phyloP scores from a whole-genome alignment of 2,113 vertebrate species.

The Phrynocephalus versicolor region DNA sequence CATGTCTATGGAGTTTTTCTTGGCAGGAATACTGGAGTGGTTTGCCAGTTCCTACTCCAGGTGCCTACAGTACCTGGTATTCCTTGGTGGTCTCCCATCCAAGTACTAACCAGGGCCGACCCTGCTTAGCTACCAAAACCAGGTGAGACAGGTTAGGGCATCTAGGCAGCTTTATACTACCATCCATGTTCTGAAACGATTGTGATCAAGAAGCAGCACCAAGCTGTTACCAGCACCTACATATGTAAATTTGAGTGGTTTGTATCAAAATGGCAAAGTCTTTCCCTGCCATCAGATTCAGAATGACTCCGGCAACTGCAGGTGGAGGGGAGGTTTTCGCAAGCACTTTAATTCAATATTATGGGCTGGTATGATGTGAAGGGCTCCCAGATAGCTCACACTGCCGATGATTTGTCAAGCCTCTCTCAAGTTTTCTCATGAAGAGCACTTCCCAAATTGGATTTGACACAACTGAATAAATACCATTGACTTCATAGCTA shows the following conservation, averaged over 20 bases:
- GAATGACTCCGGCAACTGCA: conserved; percentile 60
- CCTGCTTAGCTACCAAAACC: too few relatives aligned
- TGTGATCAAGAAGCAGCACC: too few relatives aligned
- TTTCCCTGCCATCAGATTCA: conserved; percentile 52
- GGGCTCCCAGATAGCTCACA: conserved; percentile 20
- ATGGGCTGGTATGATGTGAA: conserved; percentile 33
- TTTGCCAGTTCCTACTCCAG: too few relatives aligned
- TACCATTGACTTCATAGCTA: conserved; percentile 27
- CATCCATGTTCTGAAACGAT: too few relatives aligned
- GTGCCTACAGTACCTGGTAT: too few relatives aligned
- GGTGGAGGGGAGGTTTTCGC: conserved; percentile 57
- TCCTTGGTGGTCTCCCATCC: too few relatives aligned
- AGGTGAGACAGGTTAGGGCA: too few relatives aligned
- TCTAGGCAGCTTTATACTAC: too few relatives aligned
- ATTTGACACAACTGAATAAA: conserved; percentile 51
- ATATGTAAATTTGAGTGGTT: background rate
- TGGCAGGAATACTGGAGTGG: too few relatives aligned
- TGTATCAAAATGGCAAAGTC: conserved; percentile 50
- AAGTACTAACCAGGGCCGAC: too few relatives aligned
- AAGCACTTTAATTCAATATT: conserved; percentile 67
- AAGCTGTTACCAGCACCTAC: too few relatives aligned
- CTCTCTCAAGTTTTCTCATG: conserved; percentile 29
- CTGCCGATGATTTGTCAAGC: conserved; percentile 40
- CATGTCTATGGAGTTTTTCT: too few relatives aligned
- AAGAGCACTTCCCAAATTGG: conserved; percentile 51